Evolutionary conservation across 2,797 vertebrate species (phyloP).

Genomic region (Falco novaeseelandiae): DNA sequence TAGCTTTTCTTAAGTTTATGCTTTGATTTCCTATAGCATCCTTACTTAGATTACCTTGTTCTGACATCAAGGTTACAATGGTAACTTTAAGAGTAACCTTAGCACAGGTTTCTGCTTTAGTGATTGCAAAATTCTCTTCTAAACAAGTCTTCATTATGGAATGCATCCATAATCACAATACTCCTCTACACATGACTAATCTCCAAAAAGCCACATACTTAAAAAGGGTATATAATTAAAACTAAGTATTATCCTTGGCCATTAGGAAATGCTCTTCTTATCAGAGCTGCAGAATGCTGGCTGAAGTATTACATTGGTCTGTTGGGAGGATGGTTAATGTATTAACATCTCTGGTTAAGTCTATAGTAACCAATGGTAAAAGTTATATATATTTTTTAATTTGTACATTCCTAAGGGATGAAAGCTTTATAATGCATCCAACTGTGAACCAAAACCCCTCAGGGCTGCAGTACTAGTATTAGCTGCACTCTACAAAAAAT

Average conservation of each 20-base stretch:
- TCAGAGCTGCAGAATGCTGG: background rate
- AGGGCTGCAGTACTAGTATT: background rate
- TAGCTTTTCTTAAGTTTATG: background rate
- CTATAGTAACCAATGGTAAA: conserved; percentile 15
- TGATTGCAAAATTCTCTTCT: background rate
- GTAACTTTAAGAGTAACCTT: background rate
- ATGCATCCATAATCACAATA: background rate
- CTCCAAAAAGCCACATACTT: background rate
- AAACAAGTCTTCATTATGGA: background rate
- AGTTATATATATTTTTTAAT: conserved; percentile 49
- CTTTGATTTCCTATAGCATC: background rate
- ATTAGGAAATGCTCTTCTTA: conserved; percentile 2
- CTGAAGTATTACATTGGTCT: conserved; percentile 6
- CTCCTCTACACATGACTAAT: background rate
- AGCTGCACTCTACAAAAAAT: background rate
- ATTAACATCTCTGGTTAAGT: conserved; percentile 31
- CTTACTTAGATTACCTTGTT: background rate
- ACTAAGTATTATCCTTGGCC: background rate
- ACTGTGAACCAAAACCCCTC: background rate
- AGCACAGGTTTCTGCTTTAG: background rate
- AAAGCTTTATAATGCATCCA: background rate
- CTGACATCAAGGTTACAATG: background rate
- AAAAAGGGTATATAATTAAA: conserved; percentile 13
- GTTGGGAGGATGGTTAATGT: conserved; percentile 21
- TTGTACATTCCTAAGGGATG: conserved; percentile 31